These are phyloP conservation scores for fruit fly (Drosophila melanogaster) DNA, from an alignment of 1,140 invertebrate species.

Conservation along the genomic window DNA sequence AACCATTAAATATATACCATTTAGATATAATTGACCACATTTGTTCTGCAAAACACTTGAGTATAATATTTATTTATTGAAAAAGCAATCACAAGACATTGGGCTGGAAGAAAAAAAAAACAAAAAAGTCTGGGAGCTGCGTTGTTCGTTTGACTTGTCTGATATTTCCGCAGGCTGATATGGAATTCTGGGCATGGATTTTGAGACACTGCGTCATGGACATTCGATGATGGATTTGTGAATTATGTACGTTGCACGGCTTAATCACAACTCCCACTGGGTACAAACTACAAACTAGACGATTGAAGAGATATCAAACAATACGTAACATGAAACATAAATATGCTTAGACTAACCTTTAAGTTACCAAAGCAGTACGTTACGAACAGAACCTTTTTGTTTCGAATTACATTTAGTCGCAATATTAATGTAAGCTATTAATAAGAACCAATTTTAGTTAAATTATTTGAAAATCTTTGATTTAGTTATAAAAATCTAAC, in stretches of 20 bases:
- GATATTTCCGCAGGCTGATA: conserved; percentile 31
- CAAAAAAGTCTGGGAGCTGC: conserved; percentile 26
- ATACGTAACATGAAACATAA: conserved; percentile 20
- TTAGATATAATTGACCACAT: conserved; percentile 23
- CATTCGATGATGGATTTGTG: conserved; percentile 11
- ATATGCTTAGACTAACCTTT: conserved; percentile 3
- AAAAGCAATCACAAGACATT: conserved; percentile 31
- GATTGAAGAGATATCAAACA: conserved; percentile 19
- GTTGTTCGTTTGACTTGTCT: conserved; percentile 10
- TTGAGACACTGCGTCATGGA: conserved; percentile 7
- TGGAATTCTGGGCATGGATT: conserved; percentile 18
- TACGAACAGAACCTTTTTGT: background rate
- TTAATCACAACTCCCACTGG: conserved; percentile 17
- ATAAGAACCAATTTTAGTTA: background rate
- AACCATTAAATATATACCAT: conserved; percentile 24
- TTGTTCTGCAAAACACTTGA: conserved; percentile 15
- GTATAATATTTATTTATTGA: conserved; percentile 35
- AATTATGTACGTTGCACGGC: conserved; percentile 2
- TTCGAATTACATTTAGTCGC: conserved; percentile 1
- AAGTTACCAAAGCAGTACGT: conserved; percentile 23
- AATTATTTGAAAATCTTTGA: background rate
- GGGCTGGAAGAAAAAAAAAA: conserved; percentile 8
- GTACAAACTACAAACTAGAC: conserved; percentile 2
- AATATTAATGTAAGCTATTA: background rate
- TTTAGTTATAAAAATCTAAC: background rate